A percentile compares a stretch with the other conserved stretches of the same genome.
Evolutionary conservation across 2,888 invertebrate species (phyloP).

Genomic region (Taphrorychus bicolor): DNA sequence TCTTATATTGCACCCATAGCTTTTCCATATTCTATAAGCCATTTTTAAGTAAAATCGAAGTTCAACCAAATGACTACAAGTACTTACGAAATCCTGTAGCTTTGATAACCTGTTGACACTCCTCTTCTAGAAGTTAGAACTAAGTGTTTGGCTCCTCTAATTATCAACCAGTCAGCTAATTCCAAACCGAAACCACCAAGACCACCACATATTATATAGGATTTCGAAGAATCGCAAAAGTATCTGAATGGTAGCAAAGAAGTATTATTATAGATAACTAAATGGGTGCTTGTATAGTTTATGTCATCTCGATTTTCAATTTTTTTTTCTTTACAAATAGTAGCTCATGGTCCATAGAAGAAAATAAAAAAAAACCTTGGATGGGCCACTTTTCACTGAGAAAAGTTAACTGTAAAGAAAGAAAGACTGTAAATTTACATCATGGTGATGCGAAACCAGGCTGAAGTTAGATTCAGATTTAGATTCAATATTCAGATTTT

Average conservation of each 20-base stretch:
- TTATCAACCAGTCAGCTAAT: slow-evolving; percentile 83
- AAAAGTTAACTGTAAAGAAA: background rate
- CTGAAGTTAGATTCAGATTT: too few relatives aligned
- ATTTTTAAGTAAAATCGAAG: background rate
- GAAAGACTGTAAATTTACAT: background rate
- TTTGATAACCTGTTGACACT: slow-evolving; percentile 82
- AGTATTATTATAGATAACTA: too few relatives aligned
- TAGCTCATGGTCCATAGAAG: too few relatives aligned
- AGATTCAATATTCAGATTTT: too few relatives aligned
- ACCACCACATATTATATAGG: slow-evolving; percentile 77
- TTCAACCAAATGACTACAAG: background rate
- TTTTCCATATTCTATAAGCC: slow-evolving; percentile 75
- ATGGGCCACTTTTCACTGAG: too few relatives aligned
- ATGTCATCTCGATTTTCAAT: too few relatives aligned
- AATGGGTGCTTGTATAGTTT: too few relatives aligned
- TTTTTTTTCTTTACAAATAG: too few relatives aligned
- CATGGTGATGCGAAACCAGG: too few relatives aligned
- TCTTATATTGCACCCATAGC: slow-evolving; percentile 71
- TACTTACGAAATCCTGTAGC: slow-evolving; percentile 51
- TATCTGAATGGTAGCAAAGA: slow-evolving; percentile 56
- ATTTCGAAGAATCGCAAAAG: slow-evolving; percentile 62
- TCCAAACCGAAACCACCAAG: slow-evolving; percentile 94
- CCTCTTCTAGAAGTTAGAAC: slow-evolving; percentile 84
- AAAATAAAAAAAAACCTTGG: too few relatives aligned
- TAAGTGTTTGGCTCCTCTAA: slow-evolving; percentile 80